Evolutionary conservation across 2,888 invertebrate genomes (phyloP).

Genomic region (Eurytoma adleriae): DNA sequence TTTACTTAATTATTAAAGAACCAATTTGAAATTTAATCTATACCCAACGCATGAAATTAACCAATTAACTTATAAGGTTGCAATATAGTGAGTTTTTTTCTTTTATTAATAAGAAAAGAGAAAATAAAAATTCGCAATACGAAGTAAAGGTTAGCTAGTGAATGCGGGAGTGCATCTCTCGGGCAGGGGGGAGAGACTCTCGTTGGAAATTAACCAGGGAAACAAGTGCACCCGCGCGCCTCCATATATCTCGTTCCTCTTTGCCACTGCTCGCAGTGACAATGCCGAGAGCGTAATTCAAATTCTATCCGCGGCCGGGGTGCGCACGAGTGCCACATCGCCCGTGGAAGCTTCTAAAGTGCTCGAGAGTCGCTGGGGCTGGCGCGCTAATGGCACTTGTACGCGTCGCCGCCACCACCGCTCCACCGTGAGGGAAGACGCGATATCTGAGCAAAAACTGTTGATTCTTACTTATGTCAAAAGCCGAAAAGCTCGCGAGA

Average conservation of each 20-base stretch:
- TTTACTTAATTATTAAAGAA: too few relatives aligned
- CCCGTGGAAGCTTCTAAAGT: conserved; percentile 70
- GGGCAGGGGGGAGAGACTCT: not conserved
- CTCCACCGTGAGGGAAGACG: too few relatives aligned
- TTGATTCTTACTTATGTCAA: conserved; percentile 65
- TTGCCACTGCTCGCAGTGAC: conserved; percentile 13
- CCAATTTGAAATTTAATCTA: too few relatives aligned
- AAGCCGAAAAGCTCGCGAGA: conserved; percentile 25
- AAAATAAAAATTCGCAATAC: too few relatives aligned
- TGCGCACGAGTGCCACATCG: not conserved
- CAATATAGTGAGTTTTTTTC: too few relatives aligned
- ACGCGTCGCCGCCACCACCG: not conserved
- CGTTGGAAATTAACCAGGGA: conserved; percentile 52
- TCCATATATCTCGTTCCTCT: conserved; percentile 9
- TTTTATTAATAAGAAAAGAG: too few relatives aligned
- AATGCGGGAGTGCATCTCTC: conserved; percentile 7
- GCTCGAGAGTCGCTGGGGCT: conserved; percentile 60
- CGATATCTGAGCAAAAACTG: conserved; percentile 69
- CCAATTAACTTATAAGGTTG: too few relatives aligned
- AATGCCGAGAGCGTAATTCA: conserved; percentile 52
- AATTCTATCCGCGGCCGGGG: conserved; percentile 41
- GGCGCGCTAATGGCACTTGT: conserved; percentile 69
- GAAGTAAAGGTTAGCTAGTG: not conserved
- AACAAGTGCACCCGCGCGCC: conserved; percentile 12
- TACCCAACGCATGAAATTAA: too few relatives aligned